Evolutionary conservation across 1,140 invertebrate genomes (phyloP).

Genomic region (Solenopsis fugax): DNA sequence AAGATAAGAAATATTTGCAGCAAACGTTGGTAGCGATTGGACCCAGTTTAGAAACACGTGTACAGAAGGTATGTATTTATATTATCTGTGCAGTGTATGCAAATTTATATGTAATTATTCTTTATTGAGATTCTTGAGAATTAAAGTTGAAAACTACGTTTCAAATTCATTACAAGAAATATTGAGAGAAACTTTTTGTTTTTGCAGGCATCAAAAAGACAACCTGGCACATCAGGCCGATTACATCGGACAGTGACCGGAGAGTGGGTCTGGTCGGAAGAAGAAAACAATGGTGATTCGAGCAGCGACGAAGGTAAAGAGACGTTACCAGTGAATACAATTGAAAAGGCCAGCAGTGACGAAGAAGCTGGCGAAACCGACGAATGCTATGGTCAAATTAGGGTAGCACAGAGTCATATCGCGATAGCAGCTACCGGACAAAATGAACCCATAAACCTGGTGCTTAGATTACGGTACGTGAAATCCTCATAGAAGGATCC

Average conservation of each 20-base stretch:
- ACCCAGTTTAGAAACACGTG: constrained; percentile 94
- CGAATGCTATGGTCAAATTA: constrained; percentile 81
- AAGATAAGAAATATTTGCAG: constrained; percentile 98
- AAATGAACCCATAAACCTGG: constrained; percentile 90
- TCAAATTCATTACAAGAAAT: not conserved
- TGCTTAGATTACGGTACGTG: constrained; percentile 92
- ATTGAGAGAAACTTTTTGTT: not conserved
- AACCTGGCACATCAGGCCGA: constrained; percentile 96
- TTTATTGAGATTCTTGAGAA: constrained; percentile 36
- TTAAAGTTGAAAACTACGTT: not conserved
- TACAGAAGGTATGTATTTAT: constrained; percentile 92
- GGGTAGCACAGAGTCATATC: constrained; percentile 78
- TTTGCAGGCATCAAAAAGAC: constrained; percentile 91
- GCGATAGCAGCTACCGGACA: constrained; percentile 78
- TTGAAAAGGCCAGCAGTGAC: constrained; percentile 84
- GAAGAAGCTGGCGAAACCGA: constrained; percentile 82
- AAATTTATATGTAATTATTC: constrained; percentile 13
- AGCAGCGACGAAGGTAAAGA: constrained; percentile 87
- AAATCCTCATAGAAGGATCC: constrained; percentile 10
- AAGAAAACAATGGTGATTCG: constrained; percentile 88
- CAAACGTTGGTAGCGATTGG: constrained; percentile 95
- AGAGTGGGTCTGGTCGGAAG: constrained; percentile 98
- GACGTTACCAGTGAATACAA: constrained; percentile 84
- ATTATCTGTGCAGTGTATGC: not conserved
- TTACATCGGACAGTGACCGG: constrained; percentile 98